phyloP scores from a whole-genome alignment of 2,888 invertebrate genomes.

The Phalangium opilio region DNA sequence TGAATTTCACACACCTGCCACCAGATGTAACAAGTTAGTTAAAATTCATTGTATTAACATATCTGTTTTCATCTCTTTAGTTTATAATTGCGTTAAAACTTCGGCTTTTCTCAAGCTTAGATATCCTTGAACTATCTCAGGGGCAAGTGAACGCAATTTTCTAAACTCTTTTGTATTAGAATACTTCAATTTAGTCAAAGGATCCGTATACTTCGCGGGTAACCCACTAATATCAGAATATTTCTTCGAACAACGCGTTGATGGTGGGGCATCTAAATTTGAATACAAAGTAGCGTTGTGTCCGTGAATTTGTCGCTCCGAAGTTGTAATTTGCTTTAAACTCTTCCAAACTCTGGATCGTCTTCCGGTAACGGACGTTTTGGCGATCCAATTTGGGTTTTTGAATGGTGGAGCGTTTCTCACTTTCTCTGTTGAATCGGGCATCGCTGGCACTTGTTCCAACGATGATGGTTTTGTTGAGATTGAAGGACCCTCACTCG shows the following conservation, averaged over 20 bases:
- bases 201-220: not conserved
- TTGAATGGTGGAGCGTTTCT: too few species aligned
- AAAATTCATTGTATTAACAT: too few species aligned
- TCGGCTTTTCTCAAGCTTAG: not conserved
- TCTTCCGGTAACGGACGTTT: not conserved
- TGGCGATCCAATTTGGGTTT: too few species aligned
- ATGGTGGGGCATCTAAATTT: not conserved
- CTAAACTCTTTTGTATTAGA: constrained; percentile 1
- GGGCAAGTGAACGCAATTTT: not conserved
- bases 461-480: too few species aligned
- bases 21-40: too few species aligned
- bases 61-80: too few species aligned
- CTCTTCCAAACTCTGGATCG: not conserved
- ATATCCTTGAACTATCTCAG: not conserved
- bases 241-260: not conserved
- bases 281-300: not conserved
- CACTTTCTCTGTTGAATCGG: too few species aligned
- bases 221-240: not conserved
- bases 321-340: not conserved
- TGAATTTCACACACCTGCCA: too few species aligned
- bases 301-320: not conserved
- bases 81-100: too few species aligned
- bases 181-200: not conserved
- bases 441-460: too few species aligned
- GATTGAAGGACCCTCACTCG: too few species aligned